A percentile compares a stretch with the other conserved stretches of the same genome.
Evolutionary conservation across 2,888 invertebrate genomes (phyloP).

Genomic region (Drosophila mimica): DNA sequence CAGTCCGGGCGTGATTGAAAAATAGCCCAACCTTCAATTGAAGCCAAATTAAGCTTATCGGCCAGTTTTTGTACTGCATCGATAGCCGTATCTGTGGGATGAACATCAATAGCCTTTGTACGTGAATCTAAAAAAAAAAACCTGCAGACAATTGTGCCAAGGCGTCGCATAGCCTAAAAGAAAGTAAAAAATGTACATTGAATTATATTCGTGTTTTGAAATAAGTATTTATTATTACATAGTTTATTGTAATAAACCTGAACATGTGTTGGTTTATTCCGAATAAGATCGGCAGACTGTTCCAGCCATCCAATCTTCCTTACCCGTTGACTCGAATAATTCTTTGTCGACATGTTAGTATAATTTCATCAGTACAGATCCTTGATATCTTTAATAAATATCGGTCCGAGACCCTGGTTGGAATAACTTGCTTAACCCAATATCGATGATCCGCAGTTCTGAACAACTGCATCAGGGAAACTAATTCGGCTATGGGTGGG

Average conservation of each 20-base stretch:
- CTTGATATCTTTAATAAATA: too few species aligned
- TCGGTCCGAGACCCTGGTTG: too few species aligned
- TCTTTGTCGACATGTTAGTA: too few species aligned
- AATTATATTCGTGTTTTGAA: background rate
- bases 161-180: conserved; percentile 93
- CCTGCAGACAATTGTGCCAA: conserved; percentile 96
- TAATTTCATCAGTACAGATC: too few species aligned
- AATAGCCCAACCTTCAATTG: conserved; percentile 97
- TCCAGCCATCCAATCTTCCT: too few species aligned
- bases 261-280: background rate
- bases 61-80: conserved; percentile 95
- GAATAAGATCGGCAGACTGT: too few species aligned
- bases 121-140: conserved; percentile 98
- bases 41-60: conserved; percentile 93
- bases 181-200: conserved; percentile 6
- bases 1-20: conserved; percentile 94
- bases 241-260: background rate
- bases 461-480: too few species aligned
- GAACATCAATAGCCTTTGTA: conserved; percentile 97
- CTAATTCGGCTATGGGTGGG: too few species aligned
- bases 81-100: conserved; percentile 96
- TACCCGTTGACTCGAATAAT: too few species aligned
- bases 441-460: too few species aligned
- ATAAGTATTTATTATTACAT: background rate
- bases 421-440: too few species aligned